phyloP scores from a whole-genome alignment of 2,113 vertebrate genomes.

The Rhynchomys soricoides region DNA sequence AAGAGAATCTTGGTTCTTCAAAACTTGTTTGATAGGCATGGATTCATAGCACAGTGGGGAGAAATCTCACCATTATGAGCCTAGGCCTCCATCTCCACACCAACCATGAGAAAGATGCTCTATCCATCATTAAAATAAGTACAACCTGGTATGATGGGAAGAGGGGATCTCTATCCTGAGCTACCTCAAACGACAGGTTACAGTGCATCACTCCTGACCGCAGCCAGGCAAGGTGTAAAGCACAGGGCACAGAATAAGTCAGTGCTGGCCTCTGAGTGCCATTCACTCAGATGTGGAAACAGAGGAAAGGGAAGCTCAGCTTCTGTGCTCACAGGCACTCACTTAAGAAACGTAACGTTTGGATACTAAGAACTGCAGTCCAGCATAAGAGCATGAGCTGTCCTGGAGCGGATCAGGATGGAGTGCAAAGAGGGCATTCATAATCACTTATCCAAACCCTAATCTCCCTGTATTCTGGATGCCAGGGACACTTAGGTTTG shows the following conservation, averaged over 20 bases:
- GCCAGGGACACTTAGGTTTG: rapidly evolving
- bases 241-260: not conserved
- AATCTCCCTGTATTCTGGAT: not conserved
- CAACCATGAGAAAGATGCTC: not conserved
- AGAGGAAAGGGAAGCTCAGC: too few species aligned
- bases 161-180: not conserved
- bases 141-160: not conserved
- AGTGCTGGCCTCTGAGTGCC: too few species aligned
- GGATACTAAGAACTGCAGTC: not conserved
- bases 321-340: not conserved
- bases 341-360: not conserved
- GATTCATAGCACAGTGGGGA: not conserved
- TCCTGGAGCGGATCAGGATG: not conserved
- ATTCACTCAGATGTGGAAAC: not conserved
- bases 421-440: not conserved
- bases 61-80: not conserved
- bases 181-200: not conserved
- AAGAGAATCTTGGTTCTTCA: not conserved
- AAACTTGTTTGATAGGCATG: not conserved
- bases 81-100: not conserved
- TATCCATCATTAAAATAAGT: not conserved
- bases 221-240: too few species aligned
- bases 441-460: not conserved
- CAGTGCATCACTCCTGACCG: not conserved
- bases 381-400: not conserved